Conservation (phyloP, 2,888 invertebrate species). For the Nomada lathburiana region DNA sequence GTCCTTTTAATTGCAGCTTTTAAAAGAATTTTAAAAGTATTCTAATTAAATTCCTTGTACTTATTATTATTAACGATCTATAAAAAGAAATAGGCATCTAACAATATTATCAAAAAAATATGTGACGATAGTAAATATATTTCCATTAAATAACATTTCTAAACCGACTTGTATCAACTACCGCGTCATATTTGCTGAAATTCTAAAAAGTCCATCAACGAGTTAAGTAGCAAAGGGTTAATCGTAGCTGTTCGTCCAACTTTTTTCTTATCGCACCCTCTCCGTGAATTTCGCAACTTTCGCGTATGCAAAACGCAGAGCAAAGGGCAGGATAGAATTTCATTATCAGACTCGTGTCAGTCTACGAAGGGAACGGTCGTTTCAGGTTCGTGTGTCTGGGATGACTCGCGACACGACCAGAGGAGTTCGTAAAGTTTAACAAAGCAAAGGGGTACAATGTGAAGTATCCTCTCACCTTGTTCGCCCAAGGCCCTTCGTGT, state of each 20-base stretch:
- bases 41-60: too few species aligned
- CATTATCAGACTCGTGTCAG: background rate
- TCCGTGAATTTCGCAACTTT: conserved; percentile 1
- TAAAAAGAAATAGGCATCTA: too few species aligned
- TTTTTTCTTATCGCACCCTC: background rate
- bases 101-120: too few species aligned
- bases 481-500: conserved; percentile 17
- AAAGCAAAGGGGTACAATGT: conserved; percentile 45
- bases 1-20: too few species aligned
- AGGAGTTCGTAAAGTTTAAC: conserved; percentile 28
- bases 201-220: too few species aligned
- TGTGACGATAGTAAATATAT: too few species aligned
- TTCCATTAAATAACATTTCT: too few species aligned
- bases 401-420: conserved; percentile 14
- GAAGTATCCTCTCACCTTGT: conserved; percentile 40
- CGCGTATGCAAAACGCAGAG: background rate
- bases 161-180: too few species aligned
- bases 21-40: too few species aligned
- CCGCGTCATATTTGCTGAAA: too few species aligned
- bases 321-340: conserved; percentile 16
- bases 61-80: too few species aligned
- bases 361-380: conserved; percentile 33
- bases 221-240: background rate
- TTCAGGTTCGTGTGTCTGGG: conserved; percentile 47
- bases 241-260: background rate